These are phyloP conservation scores for Micronycteris hirsuta DNA, from an alignment of 2,113 vertebrate species.

Conservation along the genomic window DNA sequence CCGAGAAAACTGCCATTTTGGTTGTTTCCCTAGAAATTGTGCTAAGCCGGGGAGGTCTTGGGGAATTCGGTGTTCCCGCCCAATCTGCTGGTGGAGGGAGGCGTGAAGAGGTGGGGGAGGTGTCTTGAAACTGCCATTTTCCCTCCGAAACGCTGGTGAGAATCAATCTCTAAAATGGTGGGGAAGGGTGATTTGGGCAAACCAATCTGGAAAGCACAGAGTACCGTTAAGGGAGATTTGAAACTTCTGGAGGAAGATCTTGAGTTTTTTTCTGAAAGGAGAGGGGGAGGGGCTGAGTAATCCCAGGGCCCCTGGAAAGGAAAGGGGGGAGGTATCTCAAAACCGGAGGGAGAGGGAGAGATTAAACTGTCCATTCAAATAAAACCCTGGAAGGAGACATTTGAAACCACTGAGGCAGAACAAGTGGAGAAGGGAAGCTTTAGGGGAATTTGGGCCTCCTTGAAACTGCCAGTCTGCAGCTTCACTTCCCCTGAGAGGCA, in stretches of 20 bases:
- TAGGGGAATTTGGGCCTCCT: slow-evolving; percentile 37
- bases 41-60: slow-evolving; percentile 19
- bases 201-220: slow-evolving; percentile 12
- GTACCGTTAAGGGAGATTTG: neutral
- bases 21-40: neutral
- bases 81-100: slow-evolving; percentile 9
- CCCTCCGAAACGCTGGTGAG: slow-evolving; percentile 74
- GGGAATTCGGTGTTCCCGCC: slow-evolving; percentile 33
- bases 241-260: slow-evolving; percentile 34
- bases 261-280: slow-evolving; percentile 26
- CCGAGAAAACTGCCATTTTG: neutral
- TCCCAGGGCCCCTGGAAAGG: neutral
- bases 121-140: slow-evolving; percentile 55
- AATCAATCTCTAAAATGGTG: slow-evolving; percentile 54
- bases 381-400: slow-evolving; percentile 52
- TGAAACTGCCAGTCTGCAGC: slow-evolving; percentile 51
- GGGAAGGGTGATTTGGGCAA: neutral
- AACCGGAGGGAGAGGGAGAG: slow-evolving; percentile 18
- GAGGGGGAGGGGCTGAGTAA: neutral
- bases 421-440: neutral
- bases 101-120: fast-evolving
- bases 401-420: slow-evolving; percentile 61
- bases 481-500: slow-evolving; percentile 59
- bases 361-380: slow-evolving; percentile 33
- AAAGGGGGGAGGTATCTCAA: neutral